Evolutionary conservation across 2,888 invertebrate genomes (phyloP), one percentile per base, ranked within the genome.

Genomic region (Plagodis dolabraria): DNA sequence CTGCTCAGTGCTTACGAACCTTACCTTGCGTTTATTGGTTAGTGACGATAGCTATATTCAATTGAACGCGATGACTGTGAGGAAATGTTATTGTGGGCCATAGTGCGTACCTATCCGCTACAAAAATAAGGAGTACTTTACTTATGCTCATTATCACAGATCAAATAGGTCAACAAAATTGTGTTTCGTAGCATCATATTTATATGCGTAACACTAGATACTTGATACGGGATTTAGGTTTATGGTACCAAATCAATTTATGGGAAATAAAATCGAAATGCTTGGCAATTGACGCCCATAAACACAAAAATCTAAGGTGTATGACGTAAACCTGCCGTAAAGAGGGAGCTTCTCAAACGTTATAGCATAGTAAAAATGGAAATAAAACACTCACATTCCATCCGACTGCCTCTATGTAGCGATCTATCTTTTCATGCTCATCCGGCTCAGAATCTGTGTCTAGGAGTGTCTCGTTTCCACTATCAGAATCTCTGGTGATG

Each of bases 361-460:
- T 63, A 52, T 59, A 34, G 59, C 57, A 42, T 46, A 56, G 62
- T 65, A 67, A 68, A 67, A 68, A 66, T 42, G n/a, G 57, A 50
- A 58, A 76, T 70, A 62, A 68, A 63, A 48, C 77, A 96, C 96
- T 96, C 88, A 97, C 96, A 83, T 96, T 96, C 94, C 95, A 95
- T 45, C 95, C 96, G 63, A 95, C 91, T 11, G 95, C 94, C 70
- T 94, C 94, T 11, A 93, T 93, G 70, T 95, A 94, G 58, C 95
- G 92, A 63, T 95, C 94, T 62, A 94, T 86, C 70, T 94, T 94
- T 60, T 95, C 94, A 46, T 93, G 92, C 49, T 95, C 95, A 64
- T 95, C 96, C 0, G 93, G 90, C 74, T 96, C 96, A 0, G 95
- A 95, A 75, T 96, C 96, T 4, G 94, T 94, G 68, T 95, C 95